Evolutionary conservation across 2,113 vertebrate species (phyloP).

Genomic region (Hippoglossus stenolepis): DNA sequence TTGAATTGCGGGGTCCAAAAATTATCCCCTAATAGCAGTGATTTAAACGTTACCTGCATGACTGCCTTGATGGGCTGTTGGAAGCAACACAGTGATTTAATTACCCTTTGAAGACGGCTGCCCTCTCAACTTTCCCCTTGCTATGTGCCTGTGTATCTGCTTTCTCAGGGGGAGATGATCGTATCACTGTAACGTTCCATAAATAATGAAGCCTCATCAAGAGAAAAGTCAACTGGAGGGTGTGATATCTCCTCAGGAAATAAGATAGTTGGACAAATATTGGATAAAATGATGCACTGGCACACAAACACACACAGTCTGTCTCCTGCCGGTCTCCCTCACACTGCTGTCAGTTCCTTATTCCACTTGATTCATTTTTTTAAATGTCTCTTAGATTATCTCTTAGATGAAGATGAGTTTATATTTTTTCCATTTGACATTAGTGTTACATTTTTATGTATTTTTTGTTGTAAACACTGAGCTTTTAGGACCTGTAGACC

Average conservation of each 20-base stretch:
- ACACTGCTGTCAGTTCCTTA: constrained; percentile 6
- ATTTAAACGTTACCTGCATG: constrained; percentile 72
- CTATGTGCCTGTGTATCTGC: constrained; percentile 25
- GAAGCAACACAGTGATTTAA: constrained; percentile 71
- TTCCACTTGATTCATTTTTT: constrained; percentile 8
- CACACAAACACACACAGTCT: neutral
- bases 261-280: constrained; percentile 31
- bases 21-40: constrained; percentile 67
- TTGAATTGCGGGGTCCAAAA: constrained; percentile 28
- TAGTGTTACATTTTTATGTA: neutral
- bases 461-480: too few relatives aligned
- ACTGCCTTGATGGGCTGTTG: constrained; percentile 68
- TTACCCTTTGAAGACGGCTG: constrained; percentile 58
- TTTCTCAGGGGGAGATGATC: constrained; percentile 23
- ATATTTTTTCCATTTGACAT: constrained; percentile 18
- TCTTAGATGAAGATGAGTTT: neutral
- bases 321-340: neutral
- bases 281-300: constrained; percentile 1
- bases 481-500: too few relatives aligned
- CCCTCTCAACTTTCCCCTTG: constrained; percentile 40
- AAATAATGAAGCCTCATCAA: constrained; percentile 52
- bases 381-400: neutral
- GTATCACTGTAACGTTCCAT: constrained; percentile 43
- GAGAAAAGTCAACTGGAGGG: constrained; percentile 13
- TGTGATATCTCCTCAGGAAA: constrained; percentile 26